Evolutionary conservation across 2,797 vertebrate genomes (phyloP), one percentile per base, ranked within the genome.

Genomic region (Xiphophorus birchmanni): DNA sequence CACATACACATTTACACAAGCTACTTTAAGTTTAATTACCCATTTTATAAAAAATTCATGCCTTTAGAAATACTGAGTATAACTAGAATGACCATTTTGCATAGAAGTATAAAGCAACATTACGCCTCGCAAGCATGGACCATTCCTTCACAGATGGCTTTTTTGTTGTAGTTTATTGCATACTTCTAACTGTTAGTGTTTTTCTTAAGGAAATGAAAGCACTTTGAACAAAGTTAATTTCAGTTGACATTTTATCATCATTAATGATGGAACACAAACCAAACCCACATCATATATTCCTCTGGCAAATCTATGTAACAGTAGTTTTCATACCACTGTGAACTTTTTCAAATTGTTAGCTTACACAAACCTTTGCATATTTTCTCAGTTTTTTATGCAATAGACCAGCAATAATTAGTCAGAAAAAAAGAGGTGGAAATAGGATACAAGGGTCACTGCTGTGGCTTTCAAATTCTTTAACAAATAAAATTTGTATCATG

Each of bases 101-200:
- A 44, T 29, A 8, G 13, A 3, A 72, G 5, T 13, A 45, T 17
- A 45, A 72, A 45, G 4, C 5, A 44, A 17, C 5, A 45, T 72
- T 42, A 42, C 1, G 13, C 5, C 17, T 15, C 13, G 42, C 26
- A n/a, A 45, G 7, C 12, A 72, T 45, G 42, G 69, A 72, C 12
- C 5, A n/a, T 44, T 45, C 23, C 42, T 29, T 44, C 44, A 44
- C 69, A 72, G 42, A 72, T 42, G 8, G 42, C 5, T 11, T 72
- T 71, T 42, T 71, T 42, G 42, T 44, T 71, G 6, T 44, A 71
- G n/a, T 71, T 71, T 71, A n/a, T 45, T 60, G n/a, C 58, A 60
- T 29, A 44, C 40, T 71, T 44, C 23, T n/a, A 26, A n/a, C 37
- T 69, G 37, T 69, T 69, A 11, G 8, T 40, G 21, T 21, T 69